Evolutionary conservation across 2,797 vertebrate genomes (phyloP).

Genomic region (Malacoctenus gilli): DNA sequence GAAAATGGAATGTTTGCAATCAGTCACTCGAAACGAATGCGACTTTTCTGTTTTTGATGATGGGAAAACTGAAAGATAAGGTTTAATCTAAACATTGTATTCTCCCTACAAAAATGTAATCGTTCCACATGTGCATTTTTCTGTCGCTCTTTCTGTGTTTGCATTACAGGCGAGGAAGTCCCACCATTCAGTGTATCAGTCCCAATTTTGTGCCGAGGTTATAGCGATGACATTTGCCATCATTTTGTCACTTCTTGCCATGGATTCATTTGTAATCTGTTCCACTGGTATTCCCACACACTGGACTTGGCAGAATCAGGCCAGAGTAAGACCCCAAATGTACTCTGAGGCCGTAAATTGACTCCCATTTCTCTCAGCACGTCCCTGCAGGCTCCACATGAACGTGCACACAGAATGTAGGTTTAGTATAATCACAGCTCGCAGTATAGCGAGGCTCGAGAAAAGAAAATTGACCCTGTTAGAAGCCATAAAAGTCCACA

Average conservation of each 20-base stretch:
- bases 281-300: conserved; percentile 56
- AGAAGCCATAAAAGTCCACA: conserved; percentile 3
- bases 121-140: too few relatives aligned
- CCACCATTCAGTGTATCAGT: conserved; percentile 8
- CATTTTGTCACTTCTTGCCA: conserved; percentile 55
- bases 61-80: too few relatives aligned
- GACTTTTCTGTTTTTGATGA: too few relatives aligned
- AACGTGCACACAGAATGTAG: conserved; percentile 42
- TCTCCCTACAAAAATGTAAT: too few relatives aligned
- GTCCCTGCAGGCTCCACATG: conserved; percentile 49
- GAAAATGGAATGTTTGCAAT: too few relatives aligned
- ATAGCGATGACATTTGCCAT: conserved; percentile 32
- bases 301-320: conserved; percentile 75
- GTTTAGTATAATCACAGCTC: conserved; percentile 41
- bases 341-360: conserved; percentile 57
- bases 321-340: conserved; percentile 59
- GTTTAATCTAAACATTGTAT: too few relatives aligned
- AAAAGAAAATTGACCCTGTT: conserved; percentile 9
- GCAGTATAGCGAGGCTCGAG: conserved; percentile 27
- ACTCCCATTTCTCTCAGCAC: conserved; percentile 57
- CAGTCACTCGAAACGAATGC: too few relatives aligned
- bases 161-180: conserved; percentile 2
- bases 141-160: too few relatives aligned
- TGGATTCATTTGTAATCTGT: conserved; percentile 57
- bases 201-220: conserved; percentile 28